phyloP scores from a whole-genome alignment of 1,140 invertebrate genomes.

The Bilobella aurantiaca region DNA sequence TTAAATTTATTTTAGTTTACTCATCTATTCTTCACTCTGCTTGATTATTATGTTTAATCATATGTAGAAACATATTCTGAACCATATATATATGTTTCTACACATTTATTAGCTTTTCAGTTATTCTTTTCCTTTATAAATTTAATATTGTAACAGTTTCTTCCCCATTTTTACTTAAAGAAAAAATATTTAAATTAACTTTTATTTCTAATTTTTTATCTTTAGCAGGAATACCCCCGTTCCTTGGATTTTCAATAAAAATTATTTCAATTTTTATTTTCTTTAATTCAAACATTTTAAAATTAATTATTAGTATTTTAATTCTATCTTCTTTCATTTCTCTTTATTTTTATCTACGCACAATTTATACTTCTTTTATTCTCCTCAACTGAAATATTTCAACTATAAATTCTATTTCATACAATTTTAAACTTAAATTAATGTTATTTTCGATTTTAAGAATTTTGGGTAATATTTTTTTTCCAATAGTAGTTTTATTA shows the following conservation, averaged over 20 bases:
- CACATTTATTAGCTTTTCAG: no score
- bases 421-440: no score
- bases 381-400: no score
- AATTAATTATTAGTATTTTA: background rate
- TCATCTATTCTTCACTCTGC: conserved; percentile 28
- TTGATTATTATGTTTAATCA: conserved; percentile 21
- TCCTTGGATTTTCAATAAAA: conserved; percentile 32
- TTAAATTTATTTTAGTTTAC: conserved; percentile 26
- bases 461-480: conserved; percentile 5
- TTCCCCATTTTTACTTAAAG: background rate
- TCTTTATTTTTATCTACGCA: no score
- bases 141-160: conserved; percentile 18
- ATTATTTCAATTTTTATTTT: conserved; percentile 19
- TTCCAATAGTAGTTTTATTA: conserved; percentile 17
- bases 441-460: no score
- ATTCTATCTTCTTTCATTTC: background rate
- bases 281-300: background rate
- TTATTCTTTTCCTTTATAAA: no score
- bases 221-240: conserved; percentile 25
- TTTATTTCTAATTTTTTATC: conserved; percentile 25
- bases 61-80: no score
- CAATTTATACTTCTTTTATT: no score
- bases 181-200: conserved; percentile 6
- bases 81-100: no score
- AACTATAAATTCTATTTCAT: no score